phyloP scores from a whole-genome alignment of 2,113 vertebrate species.

The Cryptoleucopteryx plumbea region DNA sequence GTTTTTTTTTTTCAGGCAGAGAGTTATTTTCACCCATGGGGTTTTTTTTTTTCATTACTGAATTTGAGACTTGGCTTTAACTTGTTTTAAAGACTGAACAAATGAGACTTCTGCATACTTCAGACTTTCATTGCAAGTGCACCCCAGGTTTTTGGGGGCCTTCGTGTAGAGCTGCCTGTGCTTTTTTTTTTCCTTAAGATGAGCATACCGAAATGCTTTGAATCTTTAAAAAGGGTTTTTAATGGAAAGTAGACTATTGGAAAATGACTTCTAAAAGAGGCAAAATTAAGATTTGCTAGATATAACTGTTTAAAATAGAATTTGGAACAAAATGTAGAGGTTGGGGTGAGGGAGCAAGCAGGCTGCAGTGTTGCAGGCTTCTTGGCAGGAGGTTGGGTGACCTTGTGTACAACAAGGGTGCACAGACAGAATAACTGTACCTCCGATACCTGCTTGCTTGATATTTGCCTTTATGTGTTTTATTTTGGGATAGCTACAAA shows the following conservation, averaged over 20 bases:
- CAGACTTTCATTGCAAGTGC: background rate
- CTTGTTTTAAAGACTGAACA: background rate
- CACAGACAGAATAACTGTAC: too few species aligned
- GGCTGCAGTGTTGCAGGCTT: background rate
- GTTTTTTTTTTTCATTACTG: background rate
- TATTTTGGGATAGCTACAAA: background rate
- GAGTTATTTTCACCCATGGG: background rate
- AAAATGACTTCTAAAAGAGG: background rate
- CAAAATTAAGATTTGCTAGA: background rate
- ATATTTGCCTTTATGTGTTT: background rate
- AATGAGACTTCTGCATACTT: background rate
- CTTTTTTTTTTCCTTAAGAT: background rate
- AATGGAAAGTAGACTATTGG: background rate
- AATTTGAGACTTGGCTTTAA: background rate
- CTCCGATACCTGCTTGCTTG: background rate
- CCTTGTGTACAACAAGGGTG: rapidly evolving
- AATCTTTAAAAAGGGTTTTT: background rate
- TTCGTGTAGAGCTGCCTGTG: rapidly evolving
- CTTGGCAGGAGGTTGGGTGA: background rate
- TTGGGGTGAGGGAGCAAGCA: background rate
- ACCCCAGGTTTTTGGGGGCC: background rate
- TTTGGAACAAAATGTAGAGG: background rate
- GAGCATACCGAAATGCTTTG: background rate
- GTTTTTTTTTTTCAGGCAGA: background rate
- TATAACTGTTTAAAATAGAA: background rate